Base-by-base conservation (phyloP, 2,888 invertebrate species). In the Ptychoptera albimana region DNA sequence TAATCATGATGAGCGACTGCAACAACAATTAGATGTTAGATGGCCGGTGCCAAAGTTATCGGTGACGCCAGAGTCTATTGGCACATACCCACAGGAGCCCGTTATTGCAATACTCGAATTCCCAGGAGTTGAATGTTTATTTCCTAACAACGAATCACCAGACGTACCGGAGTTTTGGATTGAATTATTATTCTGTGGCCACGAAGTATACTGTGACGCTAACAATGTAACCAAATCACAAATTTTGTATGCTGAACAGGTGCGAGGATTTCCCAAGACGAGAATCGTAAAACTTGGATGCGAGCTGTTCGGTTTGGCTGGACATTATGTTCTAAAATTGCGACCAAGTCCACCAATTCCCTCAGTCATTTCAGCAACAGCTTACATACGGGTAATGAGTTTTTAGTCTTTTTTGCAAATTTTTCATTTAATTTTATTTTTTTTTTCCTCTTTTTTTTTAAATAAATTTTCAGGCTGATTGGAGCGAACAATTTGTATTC, bases 401-500 rank as follows among this genome's bases (percentile, higher is more conserved):
- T 32, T 32, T 32, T 4, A 32, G 9, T 32, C 9, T 54, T 53
- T 47, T 50, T 52, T n/a, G n/a, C n/a, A n/a, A n/a, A 52, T 54
- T 50, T 51, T 53, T 53, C 13, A 30, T 45, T 39, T 41, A 34
- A 45, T 45, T 34, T 13, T 14, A 37, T 32, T 32, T 11, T 32
- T 7, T 7, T 32, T 32, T 9, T 32, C n/a, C 9, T 30, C 9
- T 30, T 30, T 30, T 30, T 32, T 9, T 32, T 7, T 11, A n/a
- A n/a, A 32, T 32, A 32, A 11, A 32, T 43, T 60, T 56, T 8
- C 61, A 82, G 81, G 84, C 83, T 39, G 81, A 82, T 54, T 85
- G 85, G 85, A 86, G 84, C 43, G 79, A 83, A 51, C 79, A 84
- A 58, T 88, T 83, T 58, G 83, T 85, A 13, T 75, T 87, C 60